phyloP scores from a whole-genome alignment of 2,113 vertebrate species.

The Megaleporinus macrocephalus region DNA sequence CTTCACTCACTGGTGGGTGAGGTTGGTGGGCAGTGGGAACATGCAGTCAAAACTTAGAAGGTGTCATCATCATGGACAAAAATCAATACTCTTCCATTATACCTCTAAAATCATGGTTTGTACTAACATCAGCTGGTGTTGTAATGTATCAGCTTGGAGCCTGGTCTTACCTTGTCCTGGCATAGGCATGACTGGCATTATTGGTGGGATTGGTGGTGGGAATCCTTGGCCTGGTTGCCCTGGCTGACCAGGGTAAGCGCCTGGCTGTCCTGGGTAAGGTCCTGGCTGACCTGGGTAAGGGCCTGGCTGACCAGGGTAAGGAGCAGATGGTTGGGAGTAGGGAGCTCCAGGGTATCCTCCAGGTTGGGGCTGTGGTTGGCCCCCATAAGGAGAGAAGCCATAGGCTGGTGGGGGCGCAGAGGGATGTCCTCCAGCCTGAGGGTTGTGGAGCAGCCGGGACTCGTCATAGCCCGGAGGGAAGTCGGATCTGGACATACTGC shows the following conservation, averaged over 20 bases:
- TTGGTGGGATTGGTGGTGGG: conserved; percentile 71
- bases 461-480: conserved; percentile 87
- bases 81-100: too few species aligned
- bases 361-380: conserved; percentile 70
- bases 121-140: too few species aligned
- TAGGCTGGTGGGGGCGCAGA: conserved; percentile 68
- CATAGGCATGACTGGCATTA: conserved; percentile 76
- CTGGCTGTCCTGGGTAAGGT: conserved; percentile 53
- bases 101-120: too few species aligned
- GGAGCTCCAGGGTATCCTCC: conserved; percentile 70
- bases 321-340: conserved; percentile 54
- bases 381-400: conserved; percentile 68
- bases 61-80: too few species aligned
- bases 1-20: too few species aligned
- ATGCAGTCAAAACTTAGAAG: too few species aligned
- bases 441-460: conserved; percentile 69
- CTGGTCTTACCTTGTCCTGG: conserved; percentile 77
- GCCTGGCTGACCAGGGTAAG: conserved; percentile 65
- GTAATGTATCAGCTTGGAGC: background rate
- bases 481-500: conserved; percentile 83
- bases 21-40: too few species aligned
- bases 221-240: conserved; percentile 67
- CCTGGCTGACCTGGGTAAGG: conserved; percentile 70
- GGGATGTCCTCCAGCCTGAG: conserved; percentile 70
- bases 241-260: conserved; percentile 66